Conservation (phyloP, 2,888 invertebrate genomes). For the Latrodectus elegans region DNA sequence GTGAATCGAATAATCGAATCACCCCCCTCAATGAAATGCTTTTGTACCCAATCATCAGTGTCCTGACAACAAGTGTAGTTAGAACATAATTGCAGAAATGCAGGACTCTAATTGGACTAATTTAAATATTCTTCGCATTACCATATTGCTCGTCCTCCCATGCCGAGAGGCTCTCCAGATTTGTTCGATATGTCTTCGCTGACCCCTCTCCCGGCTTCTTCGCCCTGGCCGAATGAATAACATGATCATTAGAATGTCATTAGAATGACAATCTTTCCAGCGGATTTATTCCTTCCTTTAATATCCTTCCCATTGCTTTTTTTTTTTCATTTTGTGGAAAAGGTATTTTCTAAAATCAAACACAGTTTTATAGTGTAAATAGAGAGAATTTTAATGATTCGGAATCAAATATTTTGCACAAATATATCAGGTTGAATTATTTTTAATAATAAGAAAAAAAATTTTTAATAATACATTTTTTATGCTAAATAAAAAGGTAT, state of each 20-base stretch:
- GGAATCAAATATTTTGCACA: no score
- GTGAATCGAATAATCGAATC: slow-evolving; percentile 2
- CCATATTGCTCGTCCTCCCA: slow-evolving; percentile 40
- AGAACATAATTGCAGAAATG: slow-evolving; percentile 54
- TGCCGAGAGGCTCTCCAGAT: neutral
- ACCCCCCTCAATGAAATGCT: neutral
- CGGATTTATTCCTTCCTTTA: no score
- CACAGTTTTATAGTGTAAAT: no score
- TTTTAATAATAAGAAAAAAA: no score
- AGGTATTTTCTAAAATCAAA: no score
- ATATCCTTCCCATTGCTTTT: no score
- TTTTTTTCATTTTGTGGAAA: no score
- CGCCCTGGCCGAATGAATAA: neutral
- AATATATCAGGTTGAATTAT: no score
- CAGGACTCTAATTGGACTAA: slow-evolving; percentile 60
- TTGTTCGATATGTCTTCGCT: neutral
- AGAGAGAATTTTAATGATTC: no score
- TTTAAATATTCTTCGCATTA: slow-evolving; percentile 68
- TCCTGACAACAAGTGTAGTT: slow-evolving; percentile 61
- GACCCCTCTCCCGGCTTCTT: neutral
- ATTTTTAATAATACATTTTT: no score
- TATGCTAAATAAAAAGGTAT: no score
- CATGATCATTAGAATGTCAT: slow-evolving; percentile 57
- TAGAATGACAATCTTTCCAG: slow-evolving; percentile 27
- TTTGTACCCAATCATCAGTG: neutral